Percentiles rank a stretch among this genome's conserved stretches.
Evolutionary conservation across 2,888 invertebrate genomes (phyloP).

Genomic region (Sarcophaga carnaria): DNA sequence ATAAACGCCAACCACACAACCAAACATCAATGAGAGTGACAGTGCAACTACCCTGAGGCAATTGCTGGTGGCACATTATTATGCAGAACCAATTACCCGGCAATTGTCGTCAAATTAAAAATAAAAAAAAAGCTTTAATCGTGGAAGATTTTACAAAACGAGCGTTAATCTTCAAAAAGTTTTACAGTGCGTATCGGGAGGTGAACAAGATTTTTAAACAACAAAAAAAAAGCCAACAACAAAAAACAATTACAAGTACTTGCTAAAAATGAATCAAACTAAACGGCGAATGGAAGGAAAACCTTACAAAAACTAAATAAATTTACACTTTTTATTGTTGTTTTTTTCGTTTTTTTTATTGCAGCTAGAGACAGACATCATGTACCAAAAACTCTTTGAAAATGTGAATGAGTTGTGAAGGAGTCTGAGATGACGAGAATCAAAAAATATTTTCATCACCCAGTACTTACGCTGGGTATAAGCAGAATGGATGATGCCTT

Average conservation of each 20-base stretch:
- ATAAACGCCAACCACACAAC: background rate
- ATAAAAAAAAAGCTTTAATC: constrained; percentile 65
- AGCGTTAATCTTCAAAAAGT: constrained; percentile 44
- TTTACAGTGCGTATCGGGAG: background rate
- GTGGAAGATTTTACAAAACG: constrained; percentile 70
- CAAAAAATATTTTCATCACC: constrained; percentile 20
- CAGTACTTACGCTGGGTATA: constrained; percentile 2
- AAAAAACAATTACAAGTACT: constrained; percentile 32
- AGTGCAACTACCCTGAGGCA: background rate
- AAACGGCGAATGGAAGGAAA: background rate
- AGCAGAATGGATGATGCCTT: background rate
- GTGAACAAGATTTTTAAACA: background rate
- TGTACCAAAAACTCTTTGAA: constrained; percentile 5
- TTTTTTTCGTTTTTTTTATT: constrained; percentile 4
- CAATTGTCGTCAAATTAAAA: constrained; percentile 77
- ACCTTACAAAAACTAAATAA: background rate
- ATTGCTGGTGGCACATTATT: constrained; percentile 70
- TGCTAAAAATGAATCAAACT: background rate
- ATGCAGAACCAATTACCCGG: constrained; percentile 80
- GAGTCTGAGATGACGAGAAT: background rate
- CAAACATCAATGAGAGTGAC: background rate
- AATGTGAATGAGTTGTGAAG: constrained; percentile 41
- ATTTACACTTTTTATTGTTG: constrained; percentile 35
- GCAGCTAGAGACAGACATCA: constrained; percentile 2
- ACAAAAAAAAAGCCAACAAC: background rate